Conservation (phyloP, 2,113 vertebrate species). For the Archilochus colubris region DNA sequence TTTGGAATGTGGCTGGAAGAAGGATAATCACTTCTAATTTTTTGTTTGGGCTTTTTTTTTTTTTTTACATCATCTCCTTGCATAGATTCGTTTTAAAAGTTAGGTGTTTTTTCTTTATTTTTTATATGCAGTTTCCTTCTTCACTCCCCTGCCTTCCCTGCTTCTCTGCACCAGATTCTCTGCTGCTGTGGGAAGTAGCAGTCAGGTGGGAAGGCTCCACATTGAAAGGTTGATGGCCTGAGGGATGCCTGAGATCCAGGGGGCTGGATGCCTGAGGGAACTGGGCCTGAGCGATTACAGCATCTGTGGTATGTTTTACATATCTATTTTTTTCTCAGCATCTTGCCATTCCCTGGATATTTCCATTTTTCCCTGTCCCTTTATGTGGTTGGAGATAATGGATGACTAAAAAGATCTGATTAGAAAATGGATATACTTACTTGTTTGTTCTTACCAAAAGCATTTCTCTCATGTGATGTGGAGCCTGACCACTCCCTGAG, state of each 20-base stretch:
- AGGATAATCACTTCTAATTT: not conserved
- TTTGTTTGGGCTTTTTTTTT: not conserved
- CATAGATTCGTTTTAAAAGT: not conserved
- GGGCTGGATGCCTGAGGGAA: not conserved
- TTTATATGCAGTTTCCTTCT: not conserved
- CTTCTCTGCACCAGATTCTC: not conserved
- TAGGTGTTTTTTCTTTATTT: not conserved
- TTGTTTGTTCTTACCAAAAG: not conserved
- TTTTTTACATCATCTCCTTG: not conserved
- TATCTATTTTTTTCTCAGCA: not conserved
- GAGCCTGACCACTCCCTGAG: not conserved
- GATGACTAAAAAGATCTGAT: not conserved
- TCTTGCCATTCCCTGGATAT: not conserved
- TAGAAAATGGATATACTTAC: not conserved
- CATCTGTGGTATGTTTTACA: not conserved
- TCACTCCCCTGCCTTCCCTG: too few species aligned
- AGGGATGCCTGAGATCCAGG: not conserved
- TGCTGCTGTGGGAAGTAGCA: not conserved
- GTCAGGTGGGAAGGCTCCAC: not conserved
- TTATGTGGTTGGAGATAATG: not conserved
- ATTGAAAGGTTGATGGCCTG: not conserved
- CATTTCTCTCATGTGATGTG: not conserved
- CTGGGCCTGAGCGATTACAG: not conserved
- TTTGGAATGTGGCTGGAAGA: not conserved
- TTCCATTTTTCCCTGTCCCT: not conserved